Evolutionary conservation across 2,797 vertebrate genomes (phyloP).

Genomic region (Helostoma temminkii): DNA sequence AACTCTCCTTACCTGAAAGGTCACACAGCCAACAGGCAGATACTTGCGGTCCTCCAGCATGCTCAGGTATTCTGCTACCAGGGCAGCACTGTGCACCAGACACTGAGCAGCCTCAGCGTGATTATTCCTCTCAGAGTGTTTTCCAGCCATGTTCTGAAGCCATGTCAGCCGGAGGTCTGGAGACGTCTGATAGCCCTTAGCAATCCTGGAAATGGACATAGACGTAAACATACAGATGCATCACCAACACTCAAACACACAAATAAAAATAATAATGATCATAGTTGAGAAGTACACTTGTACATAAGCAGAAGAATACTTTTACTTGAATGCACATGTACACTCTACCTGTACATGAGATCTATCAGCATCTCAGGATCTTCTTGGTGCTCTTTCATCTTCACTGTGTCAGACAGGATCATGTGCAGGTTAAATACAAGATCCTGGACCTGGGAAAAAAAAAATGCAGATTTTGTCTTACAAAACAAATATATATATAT

Average conservation of each 20-base stretch:
- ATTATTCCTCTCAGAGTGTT: conserved; percentile 96
- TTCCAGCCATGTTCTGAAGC: conserved; percentile 99
- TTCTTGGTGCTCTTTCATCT: conserved; percentile 99
- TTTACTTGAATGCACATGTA: not conserved
- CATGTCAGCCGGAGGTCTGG: conserved; percentile 96
- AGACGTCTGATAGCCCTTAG: conserved; percentile 98
- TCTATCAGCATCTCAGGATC: conserved; percentile 99
- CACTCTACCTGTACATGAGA: conserved; percentile 95
- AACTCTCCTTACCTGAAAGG: conserved; percentile 89
- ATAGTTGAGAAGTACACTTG: not conserved
- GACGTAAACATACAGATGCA: conserved; percentile 3
- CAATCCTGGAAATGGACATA: conserved; percentile 86
- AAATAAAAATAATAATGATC: not conserved
- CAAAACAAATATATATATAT: too few relatives aligned
- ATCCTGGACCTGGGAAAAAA: conserved; percentile 91
- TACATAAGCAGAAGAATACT: not conserved
- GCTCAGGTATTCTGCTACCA: conserved; percentile 97
- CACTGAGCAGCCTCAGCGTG: conserved; percentile 98
- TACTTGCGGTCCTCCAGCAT: conserved; percentile 99
- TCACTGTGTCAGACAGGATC: conserved; percentile 99
- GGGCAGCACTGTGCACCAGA: conserved; percentile 97
- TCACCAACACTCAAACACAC: not conserved
- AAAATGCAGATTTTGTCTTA: conserved; percentile 11
- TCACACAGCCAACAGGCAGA: conserved; percentile 97
- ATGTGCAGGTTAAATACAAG: conserved; percentile 99